Conservation (phyloP, 2,888 invertebrate genomes). For the Amphipyra berbera region DNA sequence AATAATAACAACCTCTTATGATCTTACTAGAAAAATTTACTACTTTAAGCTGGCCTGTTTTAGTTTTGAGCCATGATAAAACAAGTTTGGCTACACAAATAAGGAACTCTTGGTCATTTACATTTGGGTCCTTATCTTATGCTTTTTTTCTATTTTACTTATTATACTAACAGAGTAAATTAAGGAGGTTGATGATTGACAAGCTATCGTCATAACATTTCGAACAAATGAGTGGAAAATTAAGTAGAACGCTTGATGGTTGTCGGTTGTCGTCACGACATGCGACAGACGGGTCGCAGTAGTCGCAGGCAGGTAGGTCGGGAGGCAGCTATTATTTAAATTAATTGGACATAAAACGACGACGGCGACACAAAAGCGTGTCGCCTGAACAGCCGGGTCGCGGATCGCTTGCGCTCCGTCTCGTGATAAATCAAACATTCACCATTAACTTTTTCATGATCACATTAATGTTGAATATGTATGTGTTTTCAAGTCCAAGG, state of each 20-base stretch:
- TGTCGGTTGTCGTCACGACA: slow-evolving; percentile 54
- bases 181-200: slow-evolving; percentile 11
- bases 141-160: slow-evolving; percentile 9
- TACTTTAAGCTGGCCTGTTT: slow-evolving; percentile 33
- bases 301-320: slow-evolving; percentile 83
- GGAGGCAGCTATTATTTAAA: slow-evolving; percentile 87
- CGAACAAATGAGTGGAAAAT: slow-evolving; percentile 34
- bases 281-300: slow-evolving; percentile 71
- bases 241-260: slow-evolving; percentile 38
- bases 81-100: slow-evolving; percentile 26
- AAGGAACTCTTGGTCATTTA: slow-evolving; percentile 22
- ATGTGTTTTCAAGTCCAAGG: slow-evolving; percentile 43
- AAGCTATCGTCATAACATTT: slow-evolving; percentile 28
- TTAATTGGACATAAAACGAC: slow-evolving; percentile 88
- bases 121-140: slow-evolving; percentile 12
- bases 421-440: slow-evolving; percentile 68
- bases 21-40: slow-evolving; percentile 36
- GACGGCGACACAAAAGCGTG: slow-evolving; percentile 77
- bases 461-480: slow-evolving; percentile 52
- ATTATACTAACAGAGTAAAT: neutral
- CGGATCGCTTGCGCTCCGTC: slow-evolving; percentile 59
- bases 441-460: slow-evolving; percentile 63
- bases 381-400: slow-evolving; percentile 74
- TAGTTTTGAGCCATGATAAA: slow-evolving; percentile 39
- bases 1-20: slow-evolving; percentile 61